Evolutionary conservation across 2,888 invertebrate genomes (phyloP).

Genomic region (Clanis bilineata): DNA sequence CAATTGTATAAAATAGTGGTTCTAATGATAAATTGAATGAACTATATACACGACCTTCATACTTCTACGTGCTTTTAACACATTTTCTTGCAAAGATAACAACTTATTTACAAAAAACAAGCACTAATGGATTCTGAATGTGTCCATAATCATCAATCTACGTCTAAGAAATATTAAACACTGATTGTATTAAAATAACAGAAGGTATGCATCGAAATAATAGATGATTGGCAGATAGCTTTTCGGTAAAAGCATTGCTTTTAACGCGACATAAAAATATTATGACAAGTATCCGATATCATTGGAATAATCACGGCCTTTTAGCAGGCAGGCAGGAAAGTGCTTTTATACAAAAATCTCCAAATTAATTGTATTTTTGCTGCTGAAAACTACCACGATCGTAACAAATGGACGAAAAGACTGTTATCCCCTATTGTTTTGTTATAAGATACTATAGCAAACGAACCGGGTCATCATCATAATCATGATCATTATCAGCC

Average conservation of each 20-base stretch:
- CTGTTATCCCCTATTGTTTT: too few species aligned
- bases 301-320: not conserved
- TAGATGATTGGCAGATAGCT: not conserved
- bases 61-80: too few species aligned
- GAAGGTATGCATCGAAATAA: not conserved
- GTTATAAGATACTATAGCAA: too few species aligned
- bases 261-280: constrained; percentile 2
- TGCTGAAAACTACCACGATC: too few species aligned
- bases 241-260: constrained; percentile 10
- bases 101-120: not conserved
- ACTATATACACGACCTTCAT: too few species aligned
- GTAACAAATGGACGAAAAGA: too few species aligned
- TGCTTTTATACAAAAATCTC: too few species aligned
- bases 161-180: not conserved
- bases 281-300: not conserved
- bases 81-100: not conserved
- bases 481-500: too few species aligned
- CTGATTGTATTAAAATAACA: constrained; percentile 3
- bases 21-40: too few species aligned
- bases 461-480: too few species aligned
- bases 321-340: not conserved
- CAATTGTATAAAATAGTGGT: too few species aligned
- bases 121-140: not conserved
- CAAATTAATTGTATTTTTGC: too few species aligned
- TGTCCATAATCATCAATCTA: not conserved